A percentile compares a stretch with the other conserved stretches of the same genome.
Conservation (phyloP, 2,113 vertebrate genomes). For the Mesocricetus auratus region DNA sequence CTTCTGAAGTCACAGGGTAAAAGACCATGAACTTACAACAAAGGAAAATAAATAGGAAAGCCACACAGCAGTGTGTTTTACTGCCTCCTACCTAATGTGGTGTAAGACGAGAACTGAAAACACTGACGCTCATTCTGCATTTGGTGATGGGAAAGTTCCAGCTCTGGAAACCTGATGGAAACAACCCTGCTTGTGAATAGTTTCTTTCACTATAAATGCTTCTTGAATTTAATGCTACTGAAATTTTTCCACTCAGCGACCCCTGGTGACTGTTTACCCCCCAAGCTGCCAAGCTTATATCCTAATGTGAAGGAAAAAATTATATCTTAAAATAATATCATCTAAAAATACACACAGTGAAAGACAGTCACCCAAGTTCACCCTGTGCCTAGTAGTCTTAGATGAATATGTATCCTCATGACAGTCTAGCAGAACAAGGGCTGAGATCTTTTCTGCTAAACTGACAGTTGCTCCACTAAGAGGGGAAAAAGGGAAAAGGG, state of each 20-base stretch:
- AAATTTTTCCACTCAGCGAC: conserved; percentile 54
- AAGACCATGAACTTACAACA: neutral
- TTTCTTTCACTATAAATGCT: conserved; percentile 62
- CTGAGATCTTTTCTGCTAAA: conserved; percentile 40
- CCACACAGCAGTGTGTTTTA: neutral
- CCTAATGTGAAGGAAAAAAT: conserved; percentile 44
- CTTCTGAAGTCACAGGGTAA: conserved; percentile 12
- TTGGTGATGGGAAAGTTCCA: neutral
- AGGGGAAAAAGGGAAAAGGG: neutral
- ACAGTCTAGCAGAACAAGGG: conserved; percentile 38
- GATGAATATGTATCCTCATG: conserved; percentile 57
- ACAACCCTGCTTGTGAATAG: conserved; percentile 20
- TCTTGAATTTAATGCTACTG: conserved; percentile 37
- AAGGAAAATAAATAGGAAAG: neutral
- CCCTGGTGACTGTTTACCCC: conserved; percentile 62
- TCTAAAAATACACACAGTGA: conserved; percentile 67
- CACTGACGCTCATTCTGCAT: neutral
- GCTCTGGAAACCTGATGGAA: conserved; percentile 10
- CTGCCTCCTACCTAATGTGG: neutral
- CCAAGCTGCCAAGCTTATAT: conserved; percentile 70
- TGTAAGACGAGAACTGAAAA: neutral
- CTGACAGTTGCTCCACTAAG: conserved; percentile 37
- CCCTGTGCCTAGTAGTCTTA: conserved; percentile 11
- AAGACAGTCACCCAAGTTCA: conserved; percentile 59
- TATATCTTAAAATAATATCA: conserved; percentile 70